Base-by-base conservation (phyloP, 2,797 vertebrate genomes). In the Liparis tanakae region DNA sequence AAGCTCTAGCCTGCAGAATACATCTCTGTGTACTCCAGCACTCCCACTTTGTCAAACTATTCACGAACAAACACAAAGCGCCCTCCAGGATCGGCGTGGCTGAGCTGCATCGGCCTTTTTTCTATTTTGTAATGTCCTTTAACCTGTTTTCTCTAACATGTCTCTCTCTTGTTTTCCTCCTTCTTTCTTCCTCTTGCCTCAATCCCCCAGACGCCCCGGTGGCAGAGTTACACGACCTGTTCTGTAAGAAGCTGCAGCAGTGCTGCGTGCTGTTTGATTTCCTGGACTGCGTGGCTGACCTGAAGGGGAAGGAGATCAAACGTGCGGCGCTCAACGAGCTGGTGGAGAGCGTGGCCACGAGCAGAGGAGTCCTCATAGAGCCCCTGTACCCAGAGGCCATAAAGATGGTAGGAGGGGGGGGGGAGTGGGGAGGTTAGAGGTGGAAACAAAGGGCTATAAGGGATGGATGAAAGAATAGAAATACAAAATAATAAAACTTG, bases 301-400 rank as follows among this genome's bases (percentile, higher is more conserved):
- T 98, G 75, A 97, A 98, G 89, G 97, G 96, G 72, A 98, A 98
- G 88, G 97, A 98, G 94, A 96, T 98, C 91, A 97, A 98, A 87
- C 95, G 97, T 12, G 96, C 96, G 0, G 97, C 96, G 0, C 95
- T 98, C 81, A 97, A 97, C 1, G 97, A 98, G 81, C 94, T 98
- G 89, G 96, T 98, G 92, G 97, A 98, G 82, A 96, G 96, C 2
- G 95, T 98, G 89, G 96, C 96, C 83, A 96, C 96, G 5, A 96
- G 95, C 87, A 95, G 96, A 56, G 97, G 97, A 1, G 94, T 97
- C 78, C 96, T 98, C 84, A 97, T 97, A 10, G 96, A 98, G 84
- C 97, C 96, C 0, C 93, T 97, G 30, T 98, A 98, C 90, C 97
- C 97, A 0, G 97, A 97, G 93, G 94, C 96, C 74, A 97, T 98